Percentiles rank a stretch among this genome's conserved stretches.
Evolutionary conservation across 2,797 vertebrate genomes (phyloP).

Genomic region (Pangasius macronema): DNA sequence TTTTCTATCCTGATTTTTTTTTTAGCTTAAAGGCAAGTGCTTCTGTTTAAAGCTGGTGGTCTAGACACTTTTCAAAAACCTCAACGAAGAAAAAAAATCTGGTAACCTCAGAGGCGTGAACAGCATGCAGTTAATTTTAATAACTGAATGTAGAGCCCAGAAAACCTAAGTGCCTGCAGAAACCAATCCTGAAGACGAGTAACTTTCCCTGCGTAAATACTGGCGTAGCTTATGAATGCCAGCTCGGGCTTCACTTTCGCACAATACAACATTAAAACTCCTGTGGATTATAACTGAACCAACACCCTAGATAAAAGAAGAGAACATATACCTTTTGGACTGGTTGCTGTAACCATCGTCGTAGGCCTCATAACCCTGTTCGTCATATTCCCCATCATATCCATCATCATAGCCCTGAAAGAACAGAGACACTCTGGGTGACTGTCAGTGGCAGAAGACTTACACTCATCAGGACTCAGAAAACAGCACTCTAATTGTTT

Average conservation of each 20-base stretch:
- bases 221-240: neutral
- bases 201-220: neutral
- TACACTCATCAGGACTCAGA: slow-evolving; percentile 21
- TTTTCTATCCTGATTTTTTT: neutral
- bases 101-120: neutral
- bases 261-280: neutral
- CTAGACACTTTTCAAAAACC: neutral
- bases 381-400: slow-evolving; percentile 93
- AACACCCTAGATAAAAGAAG: neutral
- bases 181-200: neutral
- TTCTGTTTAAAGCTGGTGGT: neutral
- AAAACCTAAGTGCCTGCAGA: too few relatives aligned
- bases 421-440: slow-evolving; percentile 50
- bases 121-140: too few relatives aligned
- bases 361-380: slow-evolving; percentile 90
- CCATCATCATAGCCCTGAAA: slow-evolving; percentile 92
- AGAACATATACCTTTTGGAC: slow-evolving; percentile 85
- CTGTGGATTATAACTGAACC: neutral
- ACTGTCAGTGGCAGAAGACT: slow-evolving; percentile 36
- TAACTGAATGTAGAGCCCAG: too few relatives aligned
- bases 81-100: neutral
- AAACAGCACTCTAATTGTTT: slow-evolving; percentile 56
- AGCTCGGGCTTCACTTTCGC: neutral
- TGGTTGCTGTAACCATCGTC: slow-evolving; percentile 89
- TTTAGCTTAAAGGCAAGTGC: neutral